These are phyloP conservation scores for Melopsittacus undulatus DNA, from an alignment of 2,797 vertebrate species.

Conservation along the genomic window DNA sequence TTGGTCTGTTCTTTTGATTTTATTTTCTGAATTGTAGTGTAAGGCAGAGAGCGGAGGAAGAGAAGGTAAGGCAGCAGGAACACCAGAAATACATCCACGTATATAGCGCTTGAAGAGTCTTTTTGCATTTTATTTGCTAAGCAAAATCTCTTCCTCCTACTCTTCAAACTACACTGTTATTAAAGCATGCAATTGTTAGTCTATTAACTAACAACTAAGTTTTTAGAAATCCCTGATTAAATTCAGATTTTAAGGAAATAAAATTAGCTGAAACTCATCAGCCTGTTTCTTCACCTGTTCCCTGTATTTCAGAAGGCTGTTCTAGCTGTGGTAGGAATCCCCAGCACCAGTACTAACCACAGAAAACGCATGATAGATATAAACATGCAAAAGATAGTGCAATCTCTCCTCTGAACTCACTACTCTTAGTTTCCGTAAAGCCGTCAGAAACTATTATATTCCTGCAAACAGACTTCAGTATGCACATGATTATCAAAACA, in stretches of 20 bases:
- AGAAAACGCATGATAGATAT: fast-evolving
- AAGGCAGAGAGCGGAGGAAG: not conserved
- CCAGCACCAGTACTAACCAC: not conserved
- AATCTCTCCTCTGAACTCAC: not conserved
- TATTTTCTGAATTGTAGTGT: not conserved
- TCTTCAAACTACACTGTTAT: not conserved
- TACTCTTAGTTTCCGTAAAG: not conserved
- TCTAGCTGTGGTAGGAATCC: not conserved
- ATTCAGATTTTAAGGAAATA: conserved; percentile 10
- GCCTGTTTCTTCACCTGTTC: not conserved
- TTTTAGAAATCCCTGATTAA: conserved; percentile 3
- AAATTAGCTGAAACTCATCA: not conserved
- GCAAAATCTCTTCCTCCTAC: not conserved
- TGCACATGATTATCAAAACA: not conserved
- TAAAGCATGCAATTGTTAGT: not conserved
- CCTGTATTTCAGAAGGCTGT: not conserved
- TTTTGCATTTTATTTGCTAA: not conserved
- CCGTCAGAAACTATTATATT: not conserved
- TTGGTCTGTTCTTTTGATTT: not conserved
- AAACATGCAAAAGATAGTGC: not conserved
- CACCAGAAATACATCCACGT: not conserved
- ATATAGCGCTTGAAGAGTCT: not conserved
- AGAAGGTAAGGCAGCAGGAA: not conserved
- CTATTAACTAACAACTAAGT: not conserved
- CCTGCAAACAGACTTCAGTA: not conserved